Evolutionary conservation across 1,140 invertebrate genomes (phyloP).

Genomic region (Chymomyza costata): DNA sequence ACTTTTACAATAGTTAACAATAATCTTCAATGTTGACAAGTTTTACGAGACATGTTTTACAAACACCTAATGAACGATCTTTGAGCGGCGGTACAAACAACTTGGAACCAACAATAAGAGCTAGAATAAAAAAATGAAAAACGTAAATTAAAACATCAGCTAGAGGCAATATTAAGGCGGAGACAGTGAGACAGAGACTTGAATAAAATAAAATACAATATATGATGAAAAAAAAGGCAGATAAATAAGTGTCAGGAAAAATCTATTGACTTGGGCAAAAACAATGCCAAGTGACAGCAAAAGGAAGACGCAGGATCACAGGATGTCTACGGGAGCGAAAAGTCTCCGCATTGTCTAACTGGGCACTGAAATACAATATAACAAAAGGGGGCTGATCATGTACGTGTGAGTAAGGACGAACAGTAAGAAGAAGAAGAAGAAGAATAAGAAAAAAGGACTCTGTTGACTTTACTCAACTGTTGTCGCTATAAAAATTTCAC

Average conservation of each 20-base stretch:
- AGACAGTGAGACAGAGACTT: no score
- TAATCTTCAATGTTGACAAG: no score
- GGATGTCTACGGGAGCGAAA: slow-evolving; percentile 2
- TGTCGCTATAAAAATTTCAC: slow-evolving; percentile 33
- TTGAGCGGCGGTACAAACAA: no score
- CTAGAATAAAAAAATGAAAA: no score
- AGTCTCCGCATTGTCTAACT: slow-evolving; percentile 40
- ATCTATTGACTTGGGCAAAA: slow-evolving; percentile 34
- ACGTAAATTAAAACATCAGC: slow-evolving; percentile 36
- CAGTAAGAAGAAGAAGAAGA: no score
- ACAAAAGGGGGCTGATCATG: slow-evolving; percentile 56
- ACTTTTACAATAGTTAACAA: no score
- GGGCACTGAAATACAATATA: slow-evolving; percentile 33
- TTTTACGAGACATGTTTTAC: no score
- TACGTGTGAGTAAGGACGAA: slow-evolving; percentile 26
- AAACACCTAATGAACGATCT: no score
- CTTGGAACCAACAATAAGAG: no score
- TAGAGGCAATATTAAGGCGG: no score
- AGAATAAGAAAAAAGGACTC: no score
- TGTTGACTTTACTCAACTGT: slow-evolving; percentile 32
- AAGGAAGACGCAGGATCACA: slow-evolving; percentile 2
- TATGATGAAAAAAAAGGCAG: slow-evolving; percentile 12
- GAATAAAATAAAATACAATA: slow-evolving; percentile 32
- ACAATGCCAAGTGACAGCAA: slow-evolving; percentile 27
- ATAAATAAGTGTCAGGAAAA: slow-evolving; percentile 7